phyloP scores from a whole-genome alignment of 2,113 vertebrate species.

The Phoenicopterus ruber region DNA sequence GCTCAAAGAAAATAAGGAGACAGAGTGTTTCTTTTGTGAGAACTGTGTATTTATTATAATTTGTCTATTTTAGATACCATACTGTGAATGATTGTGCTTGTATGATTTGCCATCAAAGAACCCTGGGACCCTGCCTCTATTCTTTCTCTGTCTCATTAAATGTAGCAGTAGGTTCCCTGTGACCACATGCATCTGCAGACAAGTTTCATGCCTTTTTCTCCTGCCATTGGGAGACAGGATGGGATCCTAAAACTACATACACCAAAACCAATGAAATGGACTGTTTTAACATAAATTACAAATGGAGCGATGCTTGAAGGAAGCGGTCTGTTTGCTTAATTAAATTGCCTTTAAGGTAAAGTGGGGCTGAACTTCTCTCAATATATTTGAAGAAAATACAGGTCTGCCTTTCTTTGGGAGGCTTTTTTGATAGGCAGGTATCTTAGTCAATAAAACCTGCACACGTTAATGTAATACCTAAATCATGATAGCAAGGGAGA shows the following conservation, averaged over 20 bases:
- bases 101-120: not conserved
- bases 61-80: slow-evolving; percentile 2
- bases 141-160: not conserved
- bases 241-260: not conserved
- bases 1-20: slow-evolving; percentile 41
- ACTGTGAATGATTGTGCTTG: not conserved
- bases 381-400: not conserved
- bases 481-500: not conserved
- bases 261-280: not conserved
- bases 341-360: not conserved
- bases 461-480: not conserved
- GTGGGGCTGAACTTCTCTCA: not conserved
- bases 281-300: not conserved
- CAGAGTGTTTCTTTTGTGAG: not conserved
- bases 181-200: not conserved
- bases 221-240: not conserved
- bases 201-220: not conserved
- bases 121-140: not conserved
- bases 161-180: not conserved
- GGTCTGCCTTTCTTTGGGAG: not conserved
- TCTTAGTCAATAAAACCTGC: not conserved
- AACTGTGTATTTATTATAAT: not conserved
- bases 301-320: not conserved
- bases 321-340: not conserved
- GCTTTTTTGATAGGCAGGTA: not conserved